A percentile compares a stretch with the other conserved stretches of the same genome.
Evolutionary conservation across 53 echinoderm and acorn worm genomes (phyloP).

Genomic region (Actinopyga echinites): DNA sequence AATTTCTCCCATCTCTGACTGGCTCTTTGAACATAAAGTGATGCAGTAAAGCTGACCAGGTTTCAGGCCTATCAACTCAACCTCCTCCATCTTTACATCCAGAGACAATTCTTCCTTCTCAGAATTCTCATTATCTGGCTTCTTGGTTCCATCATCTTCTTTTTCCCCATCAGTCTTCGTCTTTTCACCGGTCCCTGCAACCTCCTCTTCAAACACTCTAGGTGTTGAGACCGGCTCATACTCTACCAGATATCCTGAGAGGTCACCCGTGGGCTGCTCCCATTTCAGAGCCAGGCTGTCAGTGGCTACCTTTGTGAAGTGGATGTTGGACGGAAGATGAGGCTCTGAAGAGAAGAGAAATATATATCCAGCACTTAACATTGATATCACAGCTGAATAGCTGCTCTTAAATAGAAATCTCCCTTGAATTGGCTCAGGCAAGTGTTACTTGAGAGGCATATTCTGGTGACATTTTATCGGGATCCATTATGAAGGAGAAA

Average conservation of each 20-base stretch:
- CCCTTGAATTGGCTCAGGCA: neutral
- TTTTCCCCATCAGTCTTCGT: constrained; percentile 4
- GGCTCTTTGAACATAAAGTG: constrained; percentile 36
- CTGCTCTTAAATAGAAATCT: no score
- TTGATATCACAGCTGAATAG: neutral
- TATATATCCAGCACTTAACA: neutral
- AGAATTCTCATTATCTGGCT: neutral
- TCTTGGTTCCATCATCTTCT: neutral
- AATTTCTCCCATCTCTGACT: constrained; percentile 35
- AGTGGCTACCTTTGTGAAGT: neutral
- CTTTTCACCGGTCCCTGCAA: neutral
- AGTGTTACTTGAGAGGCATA: neutral
- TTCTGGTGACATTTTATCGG: no score
- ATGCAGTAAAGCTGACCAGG: constrained; percentile 50
- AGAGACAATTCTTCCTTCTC: neutral
- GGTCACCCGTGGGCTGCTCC: constrained; percentile 71
- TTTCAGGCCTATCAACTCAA: constrained; percentile 48
- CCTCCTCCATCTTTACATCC: constrained; percentile 26
- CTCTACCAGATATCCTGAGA: constrained; percentile 66
- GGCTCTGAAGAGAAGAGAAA: constrained; percentile 21
- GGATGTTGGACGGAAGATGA: constrained; percentile 18
- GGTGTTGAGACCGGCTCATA: neutral
- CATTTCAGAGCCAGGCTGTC: constrained; percentile 56
- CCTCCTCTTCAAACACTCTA: neutral
- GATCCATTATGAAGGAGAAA: no score